Base-by-base conservation (phyloP, 30 jellyfish, hydroid and myxozoan genomes). In the Chironex yamaguchii region DNA sequence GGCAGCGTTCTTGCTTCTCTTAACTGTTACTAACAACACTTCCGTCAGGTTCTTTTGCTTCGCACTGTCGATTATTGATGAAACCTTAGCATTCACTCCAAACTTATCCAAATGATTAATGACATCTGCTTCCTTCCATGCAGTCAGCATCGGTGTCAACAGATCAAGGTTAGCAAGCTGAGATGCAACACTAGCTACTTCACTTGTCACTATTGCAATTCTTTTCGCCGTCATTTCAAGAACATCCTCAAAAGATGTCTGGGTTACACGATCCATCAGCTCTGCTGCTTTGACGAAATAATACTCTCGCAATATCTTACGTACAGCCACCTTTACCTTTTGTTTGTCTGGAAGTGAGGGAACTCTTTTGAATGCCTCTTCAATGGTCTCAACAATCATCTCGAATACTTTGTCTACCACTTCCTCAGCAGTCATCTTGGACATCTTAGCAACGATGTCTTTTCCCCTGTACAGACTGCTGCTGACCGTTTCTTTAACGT, bases 81-180 rank as follows among this genome's bases (percentile, higher is more conserved):
- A 64, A 52, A 90, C 34, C 65, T 52, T 50, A 0, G 84, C 69
- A 76, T 95, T 84, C 68, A 95, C 80, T 28, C 97, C 97, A 36
- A 79, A 90, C 22, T 73, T 89, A 79, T 76, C 97, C 53, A 95
- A 78, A 54, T 89, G 96, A 75, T 62, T 76, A 52, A 81, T 9
- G 69, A 89, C 71, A 72, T 89, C 96, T 79, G 92, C 79, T 24
- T 89, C 94, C 36, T 70, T 89, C 97, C 97, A 89, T 78, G 97
- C 96, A 9, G 52, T 65, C 73, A 69, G 80, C 1, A 96, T 21
- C 31, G 96, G 97, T 35, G 62, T 70, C 34, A 96, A 49, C 36
- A 95, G 36, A 58, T 95, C 97, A 89, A 95, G 62, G 48, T 42
- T 77, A 11, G 97, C 88, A 32, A 95, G 20, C 52, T 95, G 96